Base-by-base conservation (phyloP, 2,888 invertebrate genomes). In the Mythimna pallens region DNA sequence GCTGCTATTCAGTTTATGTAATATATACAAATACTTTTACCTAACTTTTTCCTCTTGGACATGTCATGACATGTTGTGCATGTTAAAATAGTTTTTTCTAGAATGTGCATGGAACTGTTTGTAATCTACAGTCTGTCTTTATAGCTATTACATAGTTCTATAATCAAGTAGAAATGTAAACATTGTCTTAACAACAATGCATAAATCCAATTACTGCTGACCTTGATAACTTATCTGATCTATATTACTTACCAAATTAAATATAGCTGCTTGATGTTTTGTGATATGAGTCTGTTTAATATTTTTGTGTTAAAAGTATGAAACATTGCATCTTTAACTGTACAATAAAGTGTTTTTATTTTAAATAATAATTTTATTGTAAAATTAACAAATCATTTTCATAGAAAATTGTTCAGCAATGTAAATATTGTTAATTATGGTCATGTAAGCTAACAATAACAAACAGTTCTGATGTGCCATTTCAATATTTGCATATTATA, bases 181-280 rank as follows among this genome's bases (percentile, higher is more conserved):
- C 55, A 79, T 62, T 63, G 12, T 8, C 52, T 47, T 22, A 55
- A 52, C 61, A 73, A 62, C 22, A 70, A 59, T 58, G 17, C 52
- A 47, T 34, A 58, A 73, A 73, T 73, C 67, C 52, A 75, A 77
- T 77, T 74, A 78, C 70, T 70, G 72, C 22, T 72, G 50, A 74
- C 87, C 83, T 86, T 86, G 84, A 78, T 76, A 74, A 54, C 72
- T 76, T 84, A 79, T 81, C 72, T 76, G 83, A 79, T 81, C 76
- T 83, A 9, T 3, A 62, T 52, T 65, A 71, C 55, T 65, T 63
- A 50, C 36, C 25, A 47, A 65, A 76, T 67, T 43, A 76, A 54
- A 36, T 30, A 36, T n/a, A n/a, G 30, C n/a, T 22, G 30, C 54
- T 55, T 50, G 12, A 14, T 59, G 17, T 59, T 17, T 25, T 47